These are phyloP conservation scores for Lymantria dispar DNA, from an alignment of 2,888 invertebrate genomes.

Conservation along the genomic window DNA sequence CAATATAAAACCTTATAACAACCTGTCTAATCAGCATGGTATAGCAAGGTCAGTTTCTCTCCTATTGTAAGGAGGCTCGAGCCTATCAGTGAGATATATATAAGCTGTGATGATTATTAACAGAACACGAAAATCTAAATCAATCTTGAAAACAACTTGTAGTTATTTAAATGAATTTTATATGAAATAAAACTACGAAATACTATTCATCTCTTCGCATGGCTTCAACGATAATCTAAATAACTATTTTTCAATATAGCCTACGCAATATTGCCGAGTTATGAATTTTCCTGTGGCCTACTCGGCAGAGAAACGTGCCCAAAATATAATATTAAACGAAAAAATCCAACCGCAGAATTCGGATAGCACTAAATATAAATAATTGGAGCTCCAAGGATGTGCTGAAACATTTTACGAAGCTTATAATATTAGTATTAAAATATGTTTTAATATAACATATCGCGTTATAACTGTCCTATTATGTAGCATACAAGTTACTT, in stretches of 20 bases:
- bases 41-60: too few species aligned
- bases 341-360: constrained; percentile 37
- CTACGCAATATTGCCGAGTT: constrained; percentile 52
- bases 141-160: too few species aligned
- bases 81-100: too few species aligned
- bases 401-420: constrained; percentile 12
- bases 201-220: constrained; percentile 37
- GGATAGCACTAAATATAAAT: constrained; percentile 51
- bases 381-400: constrained; percentile 36
- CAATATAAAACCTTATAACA: too few species aligned
- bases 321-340: constrained; percentile 55
- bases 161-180: constrained; percentile 16
- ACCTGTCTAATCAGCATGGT: too few species aligned
- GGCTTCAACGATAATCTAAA: constrained; percentile 54
- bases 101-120: too few species aligned
- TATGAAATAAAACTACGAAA: constrained; percentile 26
- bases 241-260: constrained; percentile 78
- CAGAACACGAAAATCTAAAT: too few species aligned
- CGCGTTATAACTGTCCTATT: too few species aligned
- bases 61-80: too few species aligned
- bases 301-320: constrained; percentile 57
- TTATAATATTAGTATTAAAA: constrained; percentile 3
- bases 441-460: too few species aligned
- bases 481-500: too few species aligned
- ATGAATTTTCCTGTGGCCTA: constrained; percentile 68